Percentiles rank a stretch among this genome's conserved stretches.
Conservation (phyloP, 2,113 vertebrate genomes). For the Podarcis cretensis region DNA sequence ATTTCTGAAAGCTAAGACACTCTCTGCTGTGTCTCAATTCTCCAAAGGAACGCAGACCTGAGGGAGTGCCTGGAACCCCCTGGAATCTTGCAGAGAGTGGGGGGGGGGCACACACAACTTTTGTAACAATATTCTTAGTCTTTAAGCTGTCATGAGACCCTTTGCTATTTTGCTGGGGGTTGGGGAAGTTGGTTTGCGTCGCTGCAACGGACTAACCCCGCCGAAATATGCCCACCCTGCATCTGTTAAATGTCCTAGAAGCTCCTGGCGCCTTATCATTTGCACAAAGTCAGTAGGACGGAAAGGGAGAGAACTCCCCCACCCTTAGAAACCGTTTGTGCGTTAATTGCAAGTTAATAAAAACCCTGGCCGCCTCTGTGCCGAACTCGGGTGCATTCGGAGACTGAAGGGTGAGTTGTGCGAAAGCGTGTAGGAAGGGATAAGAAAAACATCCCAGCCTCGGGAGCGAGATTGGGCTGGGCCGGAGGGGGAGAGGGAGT, state of each 20-base stretch:
- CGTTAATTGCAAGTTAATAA: rapidly evolving
- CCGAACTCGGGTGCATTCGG: constrained; percentile 51
- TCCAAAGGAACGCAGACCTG: no score
- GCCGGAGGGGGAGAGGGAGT: constrained; percentile 48
- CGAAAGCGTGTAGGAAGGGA: constrained; percentile 87
- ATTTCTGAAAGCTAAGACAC: no score
- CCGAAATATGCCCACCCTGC: background rate
- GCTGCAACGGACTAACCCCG: background rate
- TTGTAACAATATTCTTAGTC: no score
- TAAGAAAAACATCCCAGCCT: constrained; percentile 78
- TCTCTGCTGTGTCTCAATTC: no score
- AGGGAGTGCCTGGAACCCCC: no score
- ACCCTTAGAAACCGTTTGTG: background rate
- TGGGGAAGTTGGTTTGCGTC: background rate
- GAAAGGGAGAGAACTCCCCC: background rate
- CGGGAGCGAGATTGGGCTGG: constrained; percentile 70
- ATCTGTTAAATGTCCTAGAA: background rate
- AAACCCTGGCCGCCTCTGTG: constrained; percentile 12
- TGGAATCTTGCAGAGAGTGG: no score
- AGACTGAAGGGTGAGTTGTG: constrained; percentile 63
- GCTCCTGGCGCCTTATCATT: constrained; percentile 13
- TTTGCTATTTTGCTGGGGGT: background rate
- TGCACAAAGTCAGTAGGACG: background rate
- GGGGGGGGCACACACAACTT: no score
- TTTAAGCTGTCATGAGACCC: background rate